Conservation (phyloP, 2,113 vertebrate genomes). For the Phyllopteryx taeniolatus region DNA sequence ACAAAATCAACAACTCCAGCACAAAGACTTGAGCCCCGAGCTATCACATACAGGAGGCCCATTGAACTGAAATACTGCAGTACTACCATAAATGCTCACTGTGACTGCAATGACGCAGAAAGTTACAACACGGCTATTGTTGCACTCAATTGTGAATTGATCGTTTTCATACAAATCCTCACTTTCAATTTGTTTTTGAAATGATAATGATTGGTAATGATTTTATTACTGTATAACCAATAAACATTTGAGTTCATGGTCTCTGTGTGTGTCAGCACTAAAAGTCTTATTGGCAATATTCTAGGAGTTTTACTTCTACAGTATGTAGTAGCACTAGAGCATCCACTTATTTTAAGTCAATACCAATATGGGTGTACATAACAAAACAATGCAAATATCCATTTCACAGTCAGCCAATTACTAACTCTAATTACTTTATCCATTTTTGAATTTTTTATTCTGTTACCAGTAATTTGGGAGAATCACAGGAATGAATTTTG, state of each 20-base stretch:
- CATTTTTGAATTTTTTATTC: neutral
- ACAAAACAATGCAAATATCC: neutral
- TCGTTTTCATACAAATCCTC: neutral
- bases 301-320: neutral
- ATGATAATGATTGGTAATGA: no score
- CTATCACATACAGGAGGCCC: neutral
- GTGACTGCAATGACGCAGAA: neutral
- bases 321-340: neutral
- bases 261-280: neutral
- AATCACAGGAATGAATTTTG: neutral
- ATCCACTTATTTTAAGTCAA: neutral
- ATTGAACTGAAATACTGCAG: neutral
- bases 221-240: neutral
- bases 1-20: neutral
- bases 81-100: neutral
- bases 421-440: neutral
- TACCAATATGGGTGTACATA: neutral
- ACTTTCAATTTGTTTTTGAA: neutral
- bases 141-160: neutral
- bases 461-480: neutral
- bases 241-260: no score
- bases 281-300: neutral
- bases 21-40: neutral
- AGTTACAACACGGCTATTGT: neutral
- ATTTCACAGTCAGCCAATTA: neutral